Base-by-base conservation (phyloP, 2,888 invertebrate species). In the Drosophila yooni region DNA sequence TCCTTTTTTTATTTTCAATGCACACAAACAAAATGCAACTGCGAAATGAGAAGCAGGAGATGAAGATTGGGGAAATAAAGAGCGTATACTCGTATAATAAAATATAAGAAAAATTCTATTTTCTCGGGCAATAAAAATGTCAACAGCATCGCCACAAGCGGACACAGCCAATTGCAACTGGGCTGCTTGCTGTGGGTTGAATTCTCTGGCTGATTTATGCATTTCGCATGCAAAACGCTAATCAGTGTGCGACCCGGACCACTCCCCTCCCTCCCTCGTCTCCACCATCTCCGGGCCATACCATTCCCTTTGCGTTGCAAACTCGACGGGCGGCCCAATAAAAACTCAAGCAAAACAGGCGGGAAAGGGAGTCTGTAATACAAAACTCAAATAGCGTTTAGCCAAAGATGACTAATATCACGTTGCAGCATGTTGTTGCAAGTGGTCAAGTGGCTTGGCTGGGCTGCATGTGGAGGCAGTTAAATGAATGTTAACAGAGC, bases 71-170 rank as follows among this genome's bases (percentile, higher is more conserved):
- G 15, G 33, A 50, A 33, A 43, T 46, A 43, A 66, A 38, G 34
- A 11, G 15, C n/a, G 15, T 21, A 40, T 43, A 31, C 29, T 51
- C 34, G 70, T 73, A 58, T 63, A 76, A 76, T 69, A 72, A 74
- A 76, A 71, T 65, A 74, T 61, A 71, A 73, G 56, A 70, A 83
- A 82, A 81, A 87, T 83, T 87, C 83, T 88, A 88, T 88, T 88
- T 88, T 87, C 89, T 89, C 78, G 75, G 81, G 84, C 89, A 89
- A 88, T 88, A 88, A 88, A 88, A 88, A 87, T 88, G 87, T 88
- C 87, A 88, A 88, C 89, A 83, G 58, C 69, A 74, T 71, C 54
- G 84, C 76, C 79, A 66, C 76, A 76, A 46, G 54, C 75, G 70
- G 74, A 73, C 66, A 57, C 64, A 76, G 60, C 70, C 68, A 87